Base-by-base conservation (phyloP, 2,113 vertebrate species). In the Ceuthmochares aereus region DNA sequence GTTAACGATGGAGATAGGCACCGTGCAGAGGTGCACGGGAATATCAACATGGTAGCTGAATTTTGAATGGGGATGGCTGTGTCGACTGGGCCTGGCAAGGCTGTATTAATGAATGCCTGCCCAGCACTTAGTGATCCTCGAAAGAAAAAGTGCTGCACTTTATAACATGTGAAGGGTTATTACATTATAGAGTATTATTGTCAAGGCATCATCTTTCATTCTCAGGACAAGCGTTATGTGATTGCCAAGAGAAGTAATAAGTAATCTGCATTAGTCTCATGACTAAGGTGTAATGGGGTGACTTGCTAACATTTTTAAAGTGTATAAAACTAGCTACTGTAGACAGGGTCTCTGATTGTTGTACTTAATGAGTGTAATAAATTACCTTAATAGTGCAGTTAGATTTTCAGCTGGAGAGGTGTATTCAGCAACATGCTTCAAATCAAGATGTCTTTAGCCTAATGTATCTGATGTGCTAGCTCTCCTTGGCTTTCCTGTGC, bases 191-290 rank as follows among this genome's bases (percentile, higher is more conserved):
- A 20, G 5, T 95, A 94, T 95, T 96, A 96, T 96, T 96, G 95
- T 96, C 95, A 96, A 95, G 91, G 84, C 89, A 62, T 93, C 84
- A 94, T 97, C 95, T 91, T 96, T 97, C 97, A 96, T 97, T 88
- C 95, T 79, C 60, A 2, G 84, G 95, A 96, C 89, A 89, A 94
- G 95, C 63, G 70, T 82, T 95, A 87, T 72, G 91, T 95, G 95
- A 95, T 95, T 97, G 90, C 96, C 95, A 96, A 91, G 91, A 81
- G 90, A 94, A 95, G 86, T 93, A 95, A 88, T 95, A 96, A 95
- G 95, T 96, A 95, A 93, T 96, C 95, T 93, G 87, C 96, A 94
- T 97, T 96, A 94, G 86, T 91, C 89, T 94, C 84, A 84, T 94
- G 91, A 95, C 94, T 92, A 67, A 97, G 93, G 93, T 94, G 89